Conservation (phyloP, 2,888 invertebrate genomes). For the Xestobium rufovillosum region DNA sequence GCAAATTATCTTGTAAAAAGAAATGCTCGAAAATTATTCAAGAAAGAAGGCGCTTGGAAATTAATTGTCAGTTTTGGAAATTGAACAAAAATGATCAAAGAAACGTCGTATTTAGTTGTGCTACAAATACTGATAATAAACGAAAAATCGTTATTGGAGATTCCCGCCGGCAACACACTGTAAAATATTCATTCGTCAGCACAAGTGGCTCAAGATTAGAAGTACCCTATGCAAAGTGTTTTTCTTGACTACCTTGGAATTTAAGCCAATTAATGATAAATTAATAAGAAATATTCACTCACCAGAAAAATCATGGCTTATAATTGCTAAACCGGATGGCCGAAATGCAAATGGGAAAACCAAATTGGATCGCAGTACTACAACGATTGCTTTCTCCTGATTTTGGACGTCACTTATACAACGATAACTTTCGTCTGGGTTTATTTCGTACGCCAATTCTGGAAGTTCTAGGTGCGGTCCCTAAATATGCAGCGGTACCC, state of each 20-base stretch:
- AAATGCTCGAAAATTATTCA: conserved; percentile 2
- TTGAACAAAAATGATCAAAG: too few species aligned
- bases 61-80: conserved; percentile 8
- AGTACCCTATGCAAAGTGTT: conserved; percentile 3
- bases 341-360: conserved; percentile 4
- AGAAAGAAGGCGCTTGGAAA: conserved; percentile 7
- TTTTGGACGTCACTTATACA: too few species aligned
- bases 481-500: too few species aligned
- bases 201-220: neutral
- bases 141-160: conserved; percentile 2
- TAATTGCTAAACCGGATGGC: conserved; percentile 7
- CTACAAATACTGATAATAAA: conserved; percentile 4
- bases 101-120: conserved; percentile 5
- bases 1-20: neutral
- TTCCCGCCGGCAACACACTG: conserved; percentile 2
- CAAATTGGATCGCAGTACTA: too few species aligned
- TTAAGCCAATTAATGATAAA: conserved; percentile 3
- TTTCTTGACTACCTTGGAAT: conserved; percentile 4
- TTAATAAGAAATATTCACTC: conserved; percentile 4
- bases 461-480: too few species aligned
- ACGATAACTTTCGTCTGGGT: too few species aligned
- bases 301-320: conserved; percentile 3
- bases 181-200: conserved; percentile 4
- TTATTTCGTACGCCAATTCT: too few species aligned
- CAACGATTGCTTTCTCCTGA: too few species aligned